Conservation (phyloP, 2,113 vertebrate species). For the Rafetus swinhoei region DNA sequence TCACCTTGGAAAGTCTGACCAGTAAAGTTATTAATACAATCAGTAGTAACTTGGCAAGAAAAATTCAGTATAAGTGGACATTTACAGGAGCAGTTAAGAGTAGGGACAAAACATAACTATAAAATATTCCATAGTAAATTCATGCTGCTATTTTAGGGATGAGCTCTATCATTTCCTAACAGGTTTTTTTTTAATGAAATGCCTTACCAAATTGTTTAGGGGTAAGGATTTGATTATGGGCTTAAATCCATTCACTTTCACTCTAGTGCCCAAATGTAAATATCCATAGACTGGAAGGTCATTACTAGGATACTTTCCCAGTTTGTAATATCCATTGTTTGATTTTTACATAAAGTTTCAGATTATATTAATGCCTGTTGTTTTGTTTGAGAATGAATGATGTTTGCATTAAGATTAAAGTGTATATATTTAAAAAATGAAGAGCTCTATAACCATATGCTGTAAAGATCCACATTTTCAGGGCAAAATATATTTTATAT, state of each 20-base stretch:
- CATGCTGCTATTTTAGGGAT: background rate
- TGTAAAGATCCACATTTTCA: conserved; percentile 34
- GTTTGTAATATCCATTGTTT: background rate
- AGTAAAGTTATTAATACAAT: background rate
- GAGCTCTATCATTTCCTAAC: background rate
- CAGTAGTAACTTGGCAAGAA: background rate
- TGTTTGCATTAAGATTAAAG: background rate
- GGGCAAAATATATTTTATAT: conserved; percentile 42
- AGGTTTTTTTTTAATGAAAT: background rate
- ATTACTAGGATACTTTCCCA: background rate
- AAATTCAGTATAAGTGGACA: background rate
- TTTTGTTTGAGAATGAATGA: background rate
- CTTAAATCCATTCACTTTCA: background rate
- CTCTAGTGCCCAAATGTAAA: background rate
- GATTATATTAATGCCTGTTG: background rate
- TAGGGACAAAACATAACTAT: background rate
- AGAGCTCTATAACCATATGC: background rate
- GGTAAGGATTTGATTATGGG: background rate
- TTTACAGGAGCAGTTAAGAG: background rate
- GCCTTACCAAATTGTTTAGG: background rate
- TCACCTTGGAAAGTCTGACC: background rate
- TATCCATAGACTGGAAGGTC: background rate
- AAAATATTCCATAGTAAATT: background rate
- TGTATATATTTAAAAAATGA: background rate
- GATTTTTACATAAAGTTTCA: background rate